phyloP scores from a whole-genome alignment of 2,888 invertebrate species.

The Macaria liturata region DNA sequence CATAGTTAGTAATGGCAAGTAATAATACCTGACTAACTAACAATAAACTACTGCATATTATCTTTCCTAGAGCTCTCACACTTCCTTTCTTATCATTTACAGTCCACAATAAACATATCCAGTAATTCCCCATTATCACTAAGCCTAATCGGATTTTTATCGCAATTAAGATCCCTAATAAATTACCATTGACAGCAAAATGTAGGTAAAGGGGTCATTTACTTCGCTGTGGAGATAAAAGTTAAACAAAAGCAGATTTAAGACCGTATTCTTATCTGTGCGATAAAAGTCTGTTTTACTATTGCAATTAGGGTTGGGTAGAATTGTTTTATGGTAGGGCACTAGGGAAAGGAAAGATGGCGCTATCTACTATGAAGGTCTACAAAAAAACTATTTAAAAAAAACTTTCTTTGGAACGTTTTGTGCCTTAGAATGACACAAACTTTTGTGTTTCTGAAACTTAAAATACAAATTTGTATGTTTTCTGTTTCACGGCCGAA shows the following conservation, averaged over 20 bases:
- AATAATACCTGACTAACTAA: too few species aligned
- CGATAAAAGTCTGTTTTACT: conserved; percentile 60
- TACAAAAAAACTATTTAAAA: conserved; percentile 1
- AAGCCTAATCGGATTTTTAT: conserved; percentile 1
- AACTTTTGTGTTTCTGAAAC: too few species aligned
- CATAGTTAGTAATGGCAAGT: too few species aligned
- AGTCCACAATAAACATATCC: background rate
- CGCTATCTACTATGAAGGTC: conserved; percentile 29
- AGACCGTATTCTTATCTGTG: conserved; percentile 41
- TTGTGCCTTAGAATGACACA: too few species aligned
- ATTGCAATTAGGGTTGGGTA: conserved; percentile 59
- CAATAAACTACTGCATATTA: too few species aligned
- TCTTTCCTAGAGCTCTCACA: too few species aligned
- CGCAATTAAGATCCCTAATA: conserved; percentile 18
- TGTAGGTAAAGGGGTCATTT: conserved; percentile 39
- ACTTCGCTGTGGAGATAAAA: conserved; percentile 31
- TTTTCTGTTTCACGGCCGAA: too few species aligned
- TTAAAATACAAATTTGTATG: too few species aligned
- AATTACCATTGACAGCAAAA: conserved; percentile 22
- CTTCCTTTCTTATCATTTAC: too few species aligned
- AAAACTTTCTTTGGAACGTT: too few species aligned
- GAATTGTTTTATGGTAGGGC: conserved; percentile 49
- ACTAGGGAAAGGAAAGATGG: conserved; percentile 31
- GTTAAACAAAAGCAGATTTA: conserved; percentile 42
- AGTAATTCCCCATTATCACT: conserved; percentile 9